These are phyloP conservation scores for Gryllus longicercus DNA, from an alignment of 2,888 invertebrate genomes.

Conservation along the genomic window DNA sequence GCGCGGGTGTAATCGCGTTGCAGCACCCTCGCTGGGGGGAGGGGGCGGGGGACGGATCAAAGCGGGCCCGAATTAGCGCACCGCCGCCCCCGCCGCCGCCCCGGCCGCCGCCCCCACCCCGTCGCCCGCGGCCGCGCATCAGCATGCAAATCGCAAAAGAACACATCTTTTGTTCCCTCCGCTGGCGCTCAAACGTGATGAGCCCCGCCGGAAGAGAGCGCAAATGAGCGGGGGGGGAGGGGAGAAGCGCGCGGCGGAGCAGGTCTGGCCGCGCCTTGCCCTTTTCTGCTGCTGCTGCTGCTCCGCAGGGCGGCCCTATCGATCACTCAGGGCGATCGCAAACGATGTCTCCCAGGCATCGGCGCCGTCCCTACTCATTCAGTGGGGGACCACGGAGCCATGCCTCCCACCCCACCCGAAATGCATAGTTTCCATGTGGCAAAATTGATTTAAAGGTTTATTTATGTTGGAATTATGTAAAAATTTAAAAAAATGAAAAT, in stretches of 20 bases:
- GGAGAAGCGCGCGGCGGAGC: neutral
- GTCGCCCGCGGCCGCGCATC: neutral
- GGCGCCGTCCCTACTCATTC: too few species aligned
- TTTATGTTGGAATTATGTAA: too few species aligned
- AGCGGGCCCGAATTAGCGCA: slow-evolving; percentile 3
- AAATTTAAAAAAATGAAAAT: too few species aligned
- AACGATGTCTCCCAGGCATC: too few species aligned
- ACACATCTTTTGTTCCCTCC: slow-evolving; percentile 11
- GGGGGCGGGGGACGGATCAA: neutral
- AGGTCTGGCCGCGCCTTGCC: neutral
- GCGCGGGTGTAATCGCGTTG: too few species aligned
- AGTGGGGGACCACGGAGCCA: too few species aligned
- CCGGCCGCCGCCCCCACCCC: neutral
- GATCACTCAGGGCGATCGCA: too few species aligned
- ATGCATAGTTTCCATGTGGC: too few species aligned
- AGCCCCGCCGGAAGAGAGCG: neutral
- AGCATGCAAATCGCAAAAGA: slow-evolving; percentile 17
- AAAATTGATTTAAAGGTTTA: too few species aligned
- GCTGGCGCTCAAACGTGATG: slow-evolving; percentile 17
- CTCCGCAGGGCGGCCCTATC: too few species aligned
- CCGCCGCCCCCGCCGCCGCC: neutral
- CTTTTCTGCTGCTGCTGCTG: too few species aligned
- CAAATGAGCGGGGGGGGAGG: neutral
- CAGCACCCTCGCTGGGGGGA: neutral
- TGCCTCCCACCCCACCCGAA: too few species aligned